Conservation (phyloP, 2,888 invertebrate species). For the Meandrusa payeni region DNA sequence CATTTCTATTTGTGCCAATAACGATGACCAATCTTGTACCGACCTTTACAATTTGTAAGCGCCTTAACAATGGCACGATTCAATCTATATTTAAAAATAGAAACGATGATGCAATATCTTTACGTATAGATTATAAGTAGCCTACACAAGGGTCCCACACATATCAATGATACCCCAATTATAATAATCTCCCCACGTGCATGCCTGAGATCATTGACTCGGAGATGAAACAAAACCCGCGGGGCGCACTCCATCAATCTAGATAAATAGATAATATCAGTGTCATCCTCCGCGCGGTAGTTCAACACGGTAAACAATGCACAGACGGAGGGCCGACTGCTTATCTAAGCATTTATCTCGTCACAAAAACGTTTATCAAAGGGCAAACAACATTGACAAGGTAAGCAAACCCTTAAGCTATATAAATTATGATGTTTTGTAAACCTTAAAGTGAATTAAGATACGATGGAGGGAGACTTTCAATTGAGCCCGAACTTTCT, state of each 20-base stretch:
- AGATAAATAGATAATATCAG: slow-evolving; percentile 23
- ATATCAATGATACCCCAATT: slow-evolving; percentile 7
- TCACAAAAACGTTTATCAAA: slow-evolving; percentile 16
- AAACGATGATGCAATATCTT: no score
- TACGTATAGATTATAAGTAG: no score
- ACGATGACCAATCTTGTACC: no score
- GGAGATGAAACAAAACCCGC: slow-evolving; percentile 18
- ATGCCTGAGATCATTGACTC: slow-evolving; percentile 16
- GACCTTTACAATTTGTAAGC: no score
- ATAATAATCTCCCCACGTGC: slow-evolving; percentile 8
- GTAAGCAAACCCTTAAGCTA: no score
- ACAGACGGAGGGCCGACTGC: slow-evolving; percentile 11
- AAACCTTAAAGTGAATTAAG: no score
- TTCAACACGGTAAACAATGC: slow-evolving; percentile 15
- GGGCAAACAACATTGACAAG: slow-evolving; percentile 19
- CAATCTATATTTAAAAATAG: no score
- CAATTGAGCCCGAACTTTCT: no score
- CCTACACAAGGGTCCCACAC: background rate
- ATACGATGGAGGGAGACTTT: no score
- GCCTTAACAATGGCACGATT: no score
- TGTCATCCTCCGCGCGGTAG: slow-evolving; percentile 21
- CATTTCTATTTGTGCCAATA: no score
- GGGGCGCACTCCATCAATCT: slow-evolving; percentile 21
- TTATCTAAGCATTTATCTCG: slow-evolving; percentile 13
- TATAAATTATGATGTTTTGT: no score